Evolutionary conservation across 2,797 vertebrate species (phyloP).

Genomic region (Myotis findleyi): DNA sequence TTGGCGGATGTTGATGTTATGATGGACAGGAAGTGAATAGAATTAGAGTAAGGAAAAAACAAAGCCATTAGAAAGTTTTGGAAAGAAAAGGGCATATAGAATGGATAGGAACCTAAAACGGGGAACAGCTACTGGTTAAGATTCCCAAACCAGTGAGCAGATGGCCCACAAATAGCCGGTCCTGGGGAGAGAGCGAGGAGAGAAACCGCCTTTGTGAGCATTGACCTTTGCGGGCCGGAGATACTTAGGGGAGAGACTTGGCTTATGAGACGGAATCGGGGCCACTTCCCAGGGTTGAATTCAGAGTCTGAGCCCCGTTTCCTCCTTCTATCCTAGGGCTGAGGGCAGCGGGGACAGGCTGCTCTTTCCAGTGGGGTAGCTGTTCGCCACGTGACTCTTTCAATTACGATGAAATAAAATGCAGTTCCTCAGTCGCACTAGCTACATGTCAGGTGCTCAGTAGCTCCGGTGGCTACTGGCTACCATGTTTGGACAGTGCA

Average conservation of each 20-base stretch:
- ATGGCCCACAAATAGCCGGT: neutral
- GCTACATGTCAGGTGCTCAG: neutral
- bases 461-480: neutral
- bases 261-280: neutral
- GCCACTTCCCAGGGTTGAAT: neutral
- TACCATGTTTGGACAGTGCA: neutral
- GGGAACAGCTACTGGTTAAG: neutral
- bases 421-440: neutral
- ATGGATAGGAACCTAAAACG: neutral
- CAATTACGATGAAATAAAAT: neutral
- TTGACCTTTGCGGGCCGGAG: neutral
- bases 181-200: neutral
- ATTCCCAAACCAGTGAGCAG: neutral
- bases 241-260: neutral
- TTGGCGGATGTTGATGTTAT: slow-evolving; percentile 59
- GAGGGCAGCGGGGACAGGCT: neutral
- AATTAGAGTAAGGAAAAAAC: slow-evolving; percentile 19
- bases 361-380: neutral
- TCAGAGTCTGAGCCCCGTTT: neutral
- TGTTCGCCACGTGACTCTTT: neutral
- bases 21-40: slow-evolving; percentile 60
- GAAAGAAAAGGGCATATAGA: neutral
- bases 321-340: rapidly evolving
- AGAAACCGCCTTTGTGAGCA: neutral
- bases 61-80: neutral